Evolutionary conservation across 2,888 invertebrate species (phyloP), one percentile per base, ranked within the genome.

Genomic region (Drosophila mayaguana): DNA sequence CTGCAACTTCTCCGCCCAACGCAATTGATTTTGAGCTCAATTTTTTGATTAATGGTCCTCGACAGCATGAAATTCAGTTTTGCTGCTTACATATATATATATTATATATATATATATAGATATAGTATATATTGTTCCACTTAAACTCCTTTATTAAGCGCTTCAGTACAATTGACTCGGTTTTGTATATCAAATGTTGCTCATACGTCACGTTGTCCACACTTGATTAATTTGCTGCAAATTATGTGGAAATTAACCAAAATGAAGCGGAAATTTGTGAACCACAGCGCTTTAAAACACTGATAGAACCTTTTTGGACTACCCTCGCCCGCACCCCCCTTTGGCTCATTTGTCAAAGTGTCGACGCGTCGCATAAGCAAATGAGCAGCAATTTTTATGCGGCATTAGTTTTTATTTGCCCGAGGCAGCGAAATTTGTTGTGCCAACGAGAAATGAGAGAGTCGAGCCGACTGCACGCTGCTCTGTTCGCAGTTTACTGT

Each of bases 321-420:
- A 5, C 5, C 14, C 22, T 14, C 34, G n/a, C 7, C 16, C n/a
- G 20, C 12, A 42, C 3, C 42, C 32, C 34, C 16, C 18, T 55
- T 53, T 46, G 34, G 46, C 72, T 75, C 85, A 88, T 85, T 85
- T 89, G 89, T 85, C 85, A 89, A 75, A 76, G 63, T 75, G 83
- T 74, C 73, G 62, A 61, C 80, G 67, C 63, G 60, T 68, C 64
- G 53, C 67, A 43, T 57, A 63, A 62, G 69, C 74, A 87, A 83
- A 81, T 88, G 84, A 59, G 60, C 66, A 63, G 78, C 75, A 79
- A 84, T 81, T 81, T 89, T 88, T 70, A 82, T 73, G 78, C 75
- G 61, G 80, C 85, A 78, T 75, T 87, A 75, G 79, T 67, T 80
- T 71, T 65, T 70, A 72, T 79, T 87, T 79, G 74, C 70, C 67